These are phyloP conservation scores for Falco novaeseelandiae DNA, from an alignment of 2,797 vertebrate genomes.

Conservation along the genomic window DNA sequence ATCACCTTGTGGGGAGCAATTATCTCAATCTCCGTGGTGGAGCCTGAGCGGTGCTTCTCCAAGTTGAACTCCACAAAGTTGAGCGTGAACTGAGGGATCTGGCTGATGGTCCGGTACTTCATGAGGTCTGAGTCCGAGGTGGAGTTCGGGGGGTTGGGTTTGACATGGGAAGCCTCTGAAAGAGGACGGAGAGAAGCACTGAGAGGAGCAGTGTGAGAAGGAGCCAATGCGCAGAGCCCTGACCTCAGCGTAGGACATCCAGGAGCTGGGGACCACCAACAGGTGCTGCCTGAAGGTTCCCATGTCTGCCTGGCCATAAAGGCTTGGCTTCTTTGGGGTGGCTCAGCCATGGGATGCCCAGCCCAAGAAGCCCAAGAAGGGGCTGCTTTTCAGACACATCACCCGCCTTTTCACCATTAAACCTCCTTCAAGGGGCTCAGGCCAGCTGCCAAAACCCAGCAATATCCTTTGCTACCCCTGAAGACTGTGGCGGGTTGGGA, in stretches of 20 bases:
- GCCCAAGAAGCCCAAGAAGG: rapidly evolving
- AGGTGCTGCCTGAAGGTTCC: not conserved
- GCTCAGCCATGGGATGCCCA: not conserved
- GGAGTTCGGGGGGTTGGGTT: conserved; percentile 85
- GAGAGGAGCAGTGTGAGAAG: not conserved
- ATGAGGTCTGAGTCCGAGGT: conserved; percentile 90
- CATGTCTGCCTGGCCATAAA: not conserved
- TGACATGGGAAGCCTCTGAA: conserved; percentile 80
- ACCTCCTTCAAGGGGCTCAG: not conserved
- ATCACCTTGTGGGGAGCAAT: conserved; percentile 96
- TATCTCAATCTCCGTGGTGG: conserved; percentile 94
- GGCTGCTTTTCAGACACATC: not conserved
- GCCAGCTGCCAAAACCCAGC: not conserved
- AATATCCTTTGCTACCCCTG: not conserved
- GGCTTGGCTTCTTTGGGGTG: not conserved
- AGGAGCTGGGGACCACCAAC: not conserved
- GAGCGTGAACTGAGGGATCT: conserved; percentile 94
- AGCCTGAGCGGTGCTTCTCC: conserved; percentile 89
- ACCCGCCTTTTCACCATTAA: not conserved
- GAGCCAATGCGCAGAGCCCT: not conserved
- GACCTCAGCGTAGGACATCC: not conserved
- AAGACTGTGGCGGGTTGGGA: not conserved
- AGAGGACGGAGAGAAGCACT: conserved; percentile 31
- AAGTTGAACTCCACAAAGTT: conserved; percentile 89
- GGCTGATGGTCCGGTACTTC: conserved; percentile 87